These are phyloP conservation scores for Spheniscus mendiculus DNA, from an alignment of 2,113 vertebrate genomes.

Conservation along the genomic window DNA sequence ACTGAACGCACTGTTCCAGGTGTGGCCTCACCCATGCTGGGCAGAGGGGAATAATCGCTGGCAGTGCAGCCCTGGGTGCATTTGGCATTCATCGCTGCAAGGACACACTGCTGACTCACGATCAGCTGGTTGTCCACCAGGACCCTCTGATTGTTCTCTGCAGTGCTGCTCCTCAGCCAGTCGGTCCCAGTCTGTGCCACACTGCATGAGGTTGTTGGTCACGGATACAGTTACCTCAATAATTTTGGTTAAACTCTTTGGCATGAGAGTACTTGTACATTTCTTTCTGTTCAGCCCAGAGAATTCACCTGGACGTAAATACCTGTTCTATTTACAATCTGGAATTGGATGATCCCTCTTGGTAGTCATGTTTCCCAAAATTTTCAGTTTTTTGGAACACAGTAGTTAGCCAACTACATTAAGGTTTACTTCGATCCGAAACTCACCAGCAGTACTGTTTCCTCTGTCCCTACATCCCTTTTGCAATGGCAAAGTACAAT, in stretches of 20 bases:
- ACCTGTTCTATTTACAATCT: neutral
- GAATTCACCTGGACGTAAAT: neutral
- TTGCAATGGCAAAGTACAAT: neutral
- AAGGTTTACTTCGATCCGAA: neutral
- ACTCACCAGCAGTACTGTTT: neutral
- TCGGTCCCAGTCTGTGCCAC: accelerated
- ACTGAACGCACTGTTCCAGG: neutral
- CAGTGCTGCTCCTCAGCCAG: neutral
- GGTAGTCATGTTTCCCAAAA: neutral
- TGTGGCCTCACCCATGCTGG: neutral
- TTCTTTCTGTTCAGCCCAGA: neutral
- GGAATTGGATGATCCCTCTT: neutral
- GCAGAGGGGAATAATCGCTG: neutral
- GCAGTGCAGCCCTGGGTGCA: neutral
- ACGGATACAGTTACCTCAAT: neutral
- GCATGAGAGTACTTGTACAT: neutral
- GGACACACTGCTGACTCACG: neutral
- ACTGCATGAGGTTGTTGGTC: neutral
- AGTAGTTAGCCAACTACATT: neutral
- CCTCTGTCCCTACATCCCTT: neutral
- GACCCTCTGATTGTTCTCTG: neutral
- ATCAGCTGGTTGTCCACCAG: neutral
- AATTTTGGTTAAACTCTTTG: neutral
- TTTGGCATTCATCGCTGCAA: neutral
- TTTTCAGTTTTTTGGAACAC: neutral